Conservation (phyloP, 1,140 invertebrate species). For the Prorops nasuta region DNA sequence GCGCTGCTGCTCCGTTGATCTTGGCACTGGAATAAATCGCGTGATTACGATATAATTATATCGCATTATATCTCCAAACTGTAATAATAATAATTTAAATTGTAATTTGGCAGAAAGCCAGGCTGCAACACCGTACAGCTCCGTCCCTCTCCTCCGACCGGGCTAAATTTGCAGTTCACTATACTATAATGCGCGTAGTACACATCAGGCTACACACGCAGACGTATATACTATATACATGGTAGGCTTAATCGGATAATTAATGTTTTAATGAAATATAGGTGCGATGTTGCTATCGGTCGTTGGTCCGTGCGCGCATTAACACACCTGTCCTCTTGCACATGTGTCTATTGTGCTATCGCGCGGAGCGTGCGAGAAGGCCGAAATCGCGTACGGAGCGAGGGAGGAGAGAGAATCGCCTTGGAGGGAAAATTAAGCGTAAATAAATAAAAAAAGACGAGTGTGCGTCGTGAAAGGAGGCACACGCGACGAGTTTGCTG, state of each 20-base stretch:
- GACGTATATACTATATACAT: too few relatives aligned
- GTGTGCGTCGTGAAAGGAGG: background rate
- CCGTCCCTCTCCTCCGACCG: background rate
- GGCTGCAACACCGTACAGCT: constrained; percentile 1
- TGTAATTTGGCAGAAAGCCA: constrained; percentile 18
- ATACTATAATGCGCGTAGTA: too few relatives aligned
- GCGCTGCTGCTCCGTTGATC: too few relatives aligned
- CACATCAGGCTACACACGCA: too few relatives aligned
- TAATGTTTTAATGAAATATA: background rate
- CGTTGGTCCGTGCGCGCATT: background rate
- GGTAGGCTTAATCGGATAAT: background rate
- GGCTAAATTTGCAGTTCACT: too few relatives aligned
- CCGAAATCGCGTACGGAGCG: background rate
- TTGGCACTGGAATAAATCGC: background rate
- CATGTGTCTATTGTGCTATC: too few relatives aligned
- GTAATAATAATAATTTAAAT: constrained; percentile 29
- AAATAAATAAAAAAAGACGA: background rate
- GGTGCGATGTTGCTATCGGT: background rate
- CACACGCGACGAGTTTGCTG: background rate
- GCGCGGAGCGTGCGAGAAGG: background rate
- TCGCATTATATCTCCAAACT: constrained; percentile 15
- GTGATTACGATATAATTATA: constrained; percentile 6
- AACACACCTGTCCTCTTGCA: too few relatives aligned
- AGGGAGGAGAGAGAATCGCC: background rate
- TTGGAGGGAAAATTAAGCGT: background rate